Conservation (phyloP, 2,797 vertebrate genomes). For the Vespertilio murinus region DNA sequence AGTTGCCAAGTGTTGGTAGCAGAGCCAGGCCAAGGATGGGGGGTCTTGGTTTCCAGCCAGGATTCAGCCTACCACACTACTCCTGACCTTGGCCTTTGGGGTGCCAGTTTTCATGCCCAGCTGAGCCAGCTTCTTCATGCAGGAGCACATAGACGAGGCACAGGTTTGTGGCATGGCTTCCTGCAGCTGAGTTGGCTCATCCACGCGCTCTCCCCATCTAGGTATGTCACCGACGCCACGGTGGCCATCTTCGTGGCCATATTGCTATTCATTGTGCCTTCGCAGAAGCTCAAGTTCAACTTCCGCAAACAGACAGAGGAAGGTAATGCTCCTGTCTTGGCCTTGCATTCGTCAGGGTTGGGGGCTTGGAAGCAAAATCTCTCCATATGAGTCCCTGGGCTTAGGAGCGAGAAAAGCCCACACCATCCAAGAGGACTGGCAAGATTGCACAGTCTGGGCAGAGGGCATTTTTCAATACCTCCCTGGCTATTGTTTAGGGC, state of each 20-base stretch:
- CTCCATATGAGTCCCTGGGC: not conserved
- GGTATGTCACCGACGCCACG: constrained; percentile 93
- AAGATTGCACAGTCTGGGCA: not conserved
- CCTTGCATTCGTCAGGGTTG: not conserved
- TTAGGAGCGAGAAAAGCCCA: not conserved
- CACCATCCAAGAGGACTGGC: not conserved
- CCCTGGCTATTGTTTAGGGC: not conserved
- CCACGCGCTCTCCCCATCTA: constrained; percentile 69
- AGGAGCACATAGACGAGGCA: not conserved
- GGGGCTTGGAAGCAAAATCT: not conserved
- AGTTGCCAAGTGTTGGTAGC: not conserved
- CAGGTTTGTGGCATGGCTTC: not conserved
- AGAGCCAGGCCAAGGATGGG: not conserved
- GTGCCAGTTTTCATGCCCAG: not conserved
- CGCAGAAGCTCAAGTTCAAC: constrained; percentile 87
- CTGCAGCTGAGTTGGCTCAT: not conserved
- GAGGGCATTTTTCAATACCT: not conserved
- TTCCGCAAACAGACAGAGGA: constrained; percentile 79
- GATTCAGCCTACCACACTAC: not conserved
- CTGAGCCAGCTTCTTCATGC: not conserved
- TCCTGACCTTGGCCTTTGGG: not conserved
- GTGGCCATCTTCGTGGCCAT: constrained; percentile 90
- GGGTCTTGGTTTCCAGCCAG: not conserved
- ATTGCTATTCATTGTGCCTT: constrained; percentile 93
- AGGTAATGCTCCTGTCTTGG: constrained; percentile 84